Conservation (phyloP, 2,888 invertebrate genomes). For the Agrypnus murinus region DNA sequence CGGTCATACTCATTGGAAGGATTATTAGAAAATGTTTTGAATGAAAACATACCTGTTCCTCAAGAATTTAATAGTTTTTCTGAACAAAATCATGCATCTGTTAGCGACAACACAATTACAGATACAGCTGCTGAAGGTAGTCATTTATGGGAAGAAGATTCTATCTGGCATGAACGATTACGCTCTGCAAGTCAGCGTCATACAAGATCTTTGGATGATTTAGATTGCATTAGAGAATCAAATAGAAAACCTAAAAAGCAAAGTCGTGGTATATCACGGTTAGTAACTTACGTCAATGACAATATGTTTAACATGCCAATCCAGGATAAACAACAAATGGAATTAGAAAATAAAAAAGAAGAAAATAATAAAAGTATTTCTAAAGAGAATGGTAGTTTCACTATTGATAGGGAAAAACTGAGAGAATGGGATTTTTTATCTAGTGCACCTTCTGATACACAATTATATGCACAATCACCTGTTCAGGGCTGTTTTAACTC, state of each 20-base stretch:
- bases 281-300: slow-evolving; percentile 87
- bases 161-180: slow-evolving; percentile 86
- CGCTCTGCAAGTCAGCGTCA: slow-evolving; percentile 86
- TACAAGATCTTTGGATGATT: slow-evolving; percentile 87
- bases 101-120: slow-evolving; percentile 50
- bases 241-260: slow-evolving; percentile 64
- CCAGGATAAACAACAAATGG: slow-evolving; percentile 65
- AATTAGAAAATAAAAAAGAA: slow-evolving; percentile 70
- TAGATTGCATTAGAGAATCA: slow-evolving; percentile 75
- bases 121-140: slow-evolving; percentile 74
- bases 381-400: slow-evolving; percentile 66
- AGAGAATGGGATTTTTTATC: slow-evolving; percentile 93
- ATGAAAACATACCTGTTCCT: slow-evolving; percentile 55
- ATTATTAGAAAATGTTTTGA: slow-evolving; percentile 73
- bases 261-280: slow-evolving; percentile 74
- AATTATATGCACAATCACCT: slow-evolving; percentile 60
- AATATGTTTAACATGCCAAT: slow-evolving; percentile 75
- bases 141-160: slow-evolving; percentile 89
- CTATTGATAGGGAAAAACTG: slow-evolving; percentile 88
- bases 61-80: slow-evolving; percentile 45
- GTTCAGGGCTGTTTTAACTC: slow-evolving; percentile 63
- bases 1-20: slow-evolving; percentile 77
- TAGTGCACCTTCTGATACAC: slow-evolving; percentile 75
- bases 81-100: slow-evolving; percentile 42
- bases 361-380: slow-evolving; percentile 69